Conservation (phyloP, 2,888 invertebrate species). For the Hypolimnas misippus region DNA sequence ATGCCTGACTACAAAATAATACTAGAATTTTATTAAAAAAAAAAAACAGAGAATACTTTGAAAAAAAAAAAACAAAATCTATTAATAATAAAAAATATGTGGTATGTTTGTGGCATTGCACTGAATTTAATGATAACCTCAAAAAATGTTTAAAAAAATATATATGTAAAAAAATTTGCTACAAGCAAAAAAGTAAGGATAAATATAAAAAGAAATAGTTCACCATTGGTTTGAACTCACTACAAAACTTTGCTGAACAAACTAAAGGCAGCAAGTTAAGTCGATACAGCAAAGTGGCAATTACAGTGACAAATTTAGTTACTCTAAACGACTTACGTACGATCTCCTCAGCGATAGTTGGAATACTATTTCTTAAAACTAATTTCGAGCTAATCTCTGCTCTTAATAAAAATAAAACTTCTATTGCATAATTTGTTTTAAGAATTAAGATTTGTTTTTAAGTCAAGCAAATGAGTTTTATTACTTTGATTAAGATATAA, state of each 20-base stretch:
- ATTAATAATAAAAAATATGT: no score
- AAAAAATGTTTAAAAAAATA: neutral
- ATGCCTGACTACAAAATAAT: no score
- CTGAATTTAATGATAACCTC: no score
- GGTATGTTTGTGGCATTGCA: no score
- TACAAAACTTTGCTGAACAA: constrained; percentile 29
- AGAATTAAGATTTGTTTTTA: neutral
- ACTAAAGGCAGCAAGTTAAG: constrained; percentile 56
- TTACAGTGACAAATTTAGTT: constrained; percentile 53
- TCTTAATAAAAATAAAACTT: neutral
- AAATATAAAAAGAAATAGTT: constrained; percentile 1
- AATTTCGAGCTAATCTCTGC: constrained; percentile 10
- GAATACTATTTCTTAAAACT: constrained; percentile 11
- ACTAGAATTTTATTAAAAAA: no score
- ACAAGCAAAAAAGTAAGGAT: neutral
- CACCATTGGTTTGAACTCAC: neutral
- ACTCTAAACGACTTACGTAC: constrained; percentile 34
- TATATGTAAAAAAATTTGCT: neutral
- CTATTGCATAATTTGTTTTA: neutral
- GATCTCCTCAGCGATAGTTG: constrained; percentile 13
- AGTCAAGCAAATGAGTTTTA: no score
- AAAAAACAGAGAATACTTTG: no score
- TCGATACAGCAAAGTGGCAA: constrained; percentile 57
- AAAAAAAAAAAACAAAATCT: no score
- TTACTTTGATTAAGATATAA: no score